These are phyloP conservation scores for Ormyrus labotus DNA, from an alignment of 2,888 invertebrate species.

Conservation along the genomic window DNA sequence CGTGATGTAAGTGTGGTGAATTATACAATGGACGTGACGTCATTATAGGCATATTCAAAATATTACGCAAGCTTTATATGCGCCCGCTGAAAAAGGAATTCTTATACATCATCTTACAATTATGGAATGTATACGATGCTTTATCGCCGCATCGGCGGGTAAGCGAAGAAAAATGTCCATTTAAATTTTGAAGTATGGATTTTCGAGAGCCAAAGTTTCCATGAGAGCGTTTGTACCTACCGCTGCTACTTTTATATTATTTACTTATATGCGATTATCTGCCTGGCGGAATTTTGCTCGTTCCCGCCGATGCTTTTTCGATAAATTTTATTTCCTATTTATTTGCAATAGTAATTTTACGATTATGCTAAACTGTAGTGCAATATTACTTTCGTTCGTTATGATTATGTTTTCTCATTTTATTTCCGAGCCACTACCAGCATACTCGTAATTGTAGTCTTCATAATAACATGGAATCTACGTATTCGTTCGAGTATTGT, in stretches of 20 bases:
- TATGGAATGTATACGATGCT: no score
- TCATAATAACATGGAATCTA: slow-evolving; percentile 15
- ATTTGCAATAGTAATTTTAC: not conserved
- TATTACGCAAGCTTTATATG: slow-evolving; percentile 5
- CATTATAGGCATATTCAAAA: slow-evolving; percentile 12
- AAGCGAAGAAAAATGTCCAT: no score
- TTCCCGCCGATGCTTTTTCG: no score
- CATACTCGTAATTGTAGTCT: not conserved
- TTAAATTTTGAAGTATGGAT: no score
- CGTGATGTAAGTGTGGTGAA: not conserved
- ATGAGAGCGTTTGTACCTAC: no score
- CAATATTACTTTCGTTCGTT: slow-evolving; percentile 36
- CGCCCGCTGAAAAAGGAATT: slow-evolving; percentile 7
- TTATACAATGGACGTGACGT: slow-evolving; percentile 7
- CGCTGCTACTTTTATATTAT: no score
- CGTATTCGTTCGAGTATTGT: slow-evolving; percentile 22
- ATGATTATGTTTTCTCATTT: slow-evolving; percentile 16
- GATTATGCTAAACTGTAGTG: slow-evolving; percentile 11
- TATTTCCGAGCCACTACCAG: not conserved
- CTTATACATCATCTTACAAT: not conserved
- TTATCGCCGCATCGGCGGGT: no score
- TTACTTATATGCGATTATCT: no score
- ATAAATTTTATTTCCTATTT: no score
- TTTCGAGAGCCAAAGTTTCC: no score
- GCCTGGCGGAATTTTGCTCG: no score